Base-by-base conservation (phyloP, 2,797 vertebrate species). In the Silurus aristotelis region DNA sequence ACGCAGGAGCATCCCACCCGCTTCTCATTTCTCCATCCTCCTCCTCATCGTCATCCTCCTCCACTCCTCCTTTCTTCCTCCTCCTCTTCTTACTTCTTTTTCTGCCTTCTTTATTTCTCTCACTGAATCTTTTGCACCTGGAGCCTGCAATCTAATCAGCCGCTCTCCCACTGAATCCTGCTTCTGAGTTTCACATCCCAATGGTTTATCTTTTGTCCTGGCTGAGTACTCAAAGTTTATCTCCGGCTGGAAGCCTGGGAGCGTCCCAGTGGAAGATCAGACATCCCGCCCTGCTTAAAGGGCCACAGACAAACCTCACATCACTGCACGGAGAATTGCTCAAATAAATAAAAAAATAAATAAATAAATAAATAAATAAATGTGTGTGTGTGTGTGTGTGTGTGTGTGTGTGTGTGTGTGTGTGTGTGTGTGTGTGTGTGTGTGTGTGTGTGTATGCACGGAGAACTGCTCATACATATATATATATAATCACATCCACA, bases 181-280 rank as follows among this genome's bases (percentile, higher is more conserved):
- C 2, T n/a, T 64, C 60, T 15, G 25, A 66, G 78, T 80, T 66
- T 48, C 14, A 48, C 76, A n/a, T 43, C 19, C 17, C 38, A 38
- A 38, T 38, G 38, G 92, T 15, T n/a, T 20, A 61, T 46, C 55
- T 66, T 38, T 25, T 55, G 20, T 7, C 58, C 71, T 84, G 71
- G 60, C 82, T 78, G 63, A 38, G 73, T 43, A 60, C 56, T 64
- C 56, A 84, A 96, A 96, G 96, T 96, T 96, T 95, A 95, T 95
- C 95, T 93, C 80, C 94, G 91, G 87, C 94, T 92, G 84, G 87
- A 90, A 86, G 79, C 83, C 82, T 87, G 82, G 83, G 89, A 89
- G 92, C 95, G 94, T 94, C 95, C 95, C 96, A 92, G 91, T 92
- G 89, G 88, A 79, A 85, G 91, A 90, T 90, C 91, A 89, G 90